These are phyloP conservation scores for Bunonema sp. DNA, from an alignment of 2,888 invertebrate species.

Conservation along the genomic window DNA sequence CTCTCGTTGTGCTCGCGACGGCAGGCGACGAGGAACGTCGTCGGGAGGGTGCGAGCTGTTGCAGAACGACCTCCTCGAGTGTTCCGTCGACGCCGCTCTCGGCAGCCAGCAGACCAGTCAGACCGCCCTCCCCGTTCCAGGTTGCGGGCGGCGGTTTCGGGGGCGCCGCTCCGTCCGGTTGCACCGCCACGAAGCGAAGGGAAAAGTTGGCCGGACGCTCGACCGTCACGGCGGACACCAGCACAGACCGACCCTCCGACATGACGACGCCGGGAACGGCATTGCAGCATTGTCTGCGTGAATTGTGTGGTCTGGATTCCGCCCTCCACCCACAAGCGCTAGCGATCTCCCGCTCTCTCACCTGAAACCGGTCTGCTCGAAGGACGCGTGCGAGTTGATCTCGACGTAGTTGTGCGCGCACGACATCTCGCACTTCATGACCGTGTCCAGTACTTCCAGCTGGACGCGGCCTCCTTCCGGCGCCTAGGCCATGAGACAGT, in stretches of 20 bases:
- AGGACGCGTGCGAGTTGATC: conserved; percentile 15
- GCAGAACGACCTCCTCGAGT: conserved; percentile 18
- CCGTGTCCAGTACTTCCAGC: conserved; percentile 19
- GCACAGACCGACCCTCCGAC: conserved; percentile 14
- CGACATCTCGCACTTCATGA: conserved; percentile 19
- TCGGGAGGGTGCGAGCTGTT: no score
- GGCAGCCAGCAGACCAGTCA: conserved; percentile 17
- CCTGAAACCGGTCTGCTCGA: conserved; percentile 25
- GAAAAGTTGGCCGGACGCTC: conserved; percentile 18
- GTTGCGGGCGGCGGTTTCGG: conserved; percentile 16
- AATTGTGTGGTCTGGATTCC: no score
- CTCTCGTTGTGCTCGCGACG: no score
- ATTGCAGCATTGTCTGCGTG: conserved; percentile 22
- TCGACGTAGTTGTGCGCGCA: conserved; percentile 23
- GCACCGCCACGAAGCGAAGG: conserved; percentile 3
- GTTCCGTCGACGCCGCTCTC: conserved; percentile 26
- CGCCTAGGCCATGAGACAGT: no score
- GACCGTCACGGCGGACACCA: conserved; percentile 12
- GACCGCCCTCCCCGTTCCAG: conserved; percentile 23
- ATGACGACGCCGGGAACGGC: conserved; percentile 19
- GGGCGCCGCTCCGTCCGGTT: neutral
- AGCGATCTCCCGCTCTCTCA: no score
- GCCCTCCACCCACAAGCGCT: no score
- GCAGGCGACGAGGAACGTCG: no score
- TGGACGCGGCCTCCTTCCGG: conserved; percentile 12